Conservation (phyloP, 2,888 invertebrate genomes). For the Melanotus villosus region DNA sequence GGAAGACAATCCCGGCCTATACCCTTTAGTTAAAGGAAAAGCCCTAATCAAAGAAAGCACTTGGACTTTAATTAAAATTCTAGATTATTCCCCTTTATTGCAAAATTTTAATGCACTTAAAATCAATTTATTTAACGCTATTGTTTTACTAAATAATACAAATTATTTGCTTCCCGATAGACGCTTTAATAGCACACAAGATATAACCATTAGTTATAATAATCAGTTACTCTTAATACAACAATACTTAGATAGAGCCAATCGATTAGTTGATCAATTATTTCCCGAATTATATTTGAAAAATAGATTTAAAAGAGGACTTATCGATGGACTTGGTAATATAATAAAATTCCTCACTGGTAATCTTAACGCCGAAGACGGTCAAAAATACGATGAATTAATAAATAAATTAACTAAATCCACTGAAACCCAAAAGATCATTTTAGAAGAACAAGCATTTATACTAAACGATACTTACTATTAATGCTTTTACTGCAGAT, state of each 20-base stretch:
- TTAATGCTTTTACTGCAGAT: background rate
- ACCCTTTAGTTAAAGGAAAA: background rate
- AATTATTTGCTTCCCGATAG: background rate
- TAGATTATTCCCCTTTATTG: background rate
- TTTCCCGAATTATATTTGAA: background rate
- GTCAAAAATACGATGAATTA: background rate
- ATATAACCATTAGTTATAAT: background rate
- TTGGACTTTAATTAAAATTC: background rate
- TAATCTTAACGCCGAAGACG: background rate
- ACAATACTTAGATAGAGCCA: background rate
- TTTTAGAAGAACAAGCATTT: background rate
- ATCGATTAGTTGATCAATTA: background rate
- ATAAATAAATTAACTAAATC: constrained; percentile 1
- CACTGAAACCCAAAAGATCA: background rate
- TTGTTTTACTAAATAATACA: background rate
- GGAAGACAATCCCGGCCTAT: background rate
- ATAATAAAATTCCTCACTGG: constrained; percentile 3
- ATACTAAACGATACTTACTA: constrained; percentile 4
- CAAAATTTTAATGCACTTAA: background rate
- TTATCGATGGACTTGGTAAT: background rate
- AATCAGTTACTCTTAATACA: background rate
- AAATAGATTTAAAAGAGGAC: background rate
- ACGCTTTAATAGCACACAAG: background rate
- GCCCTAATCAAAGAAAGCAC: background rate
- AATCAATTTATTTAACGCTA: background rate